Evolutionary conservation across 2,797 vertebrate species (phyloP).

Genomic region (Phrynocephalus guinanensis): DNA sequence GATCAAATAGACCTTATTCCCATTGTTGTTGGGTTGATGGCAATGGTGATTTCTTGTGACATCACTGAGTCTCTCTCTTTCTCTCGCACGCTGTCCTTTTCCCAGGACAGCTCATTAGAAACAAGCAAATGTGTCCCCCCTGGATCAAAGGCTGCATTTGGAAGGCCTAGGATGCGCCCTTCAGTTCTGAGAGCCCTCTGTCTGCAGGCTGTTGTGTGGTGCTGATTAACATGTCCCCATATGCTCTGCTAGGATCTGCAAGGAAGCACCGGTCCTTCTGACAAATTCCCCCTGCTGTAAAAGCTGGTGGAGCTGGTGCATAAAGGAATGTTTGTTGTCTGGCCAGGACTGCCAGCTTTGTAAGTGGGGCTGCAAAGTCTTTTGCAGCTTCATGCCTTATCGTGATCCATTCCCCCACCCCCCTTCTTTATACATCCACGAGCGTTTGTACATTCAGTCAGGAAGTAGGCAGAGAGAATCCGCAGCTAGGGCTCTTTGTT

Average conservation of each 20-base stretch:
- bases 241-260: neutral
- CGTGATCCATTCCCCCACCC: fast-evolving
- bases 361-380: neutral
- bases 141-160: constrained; percentile 1
- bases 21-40: neutral
- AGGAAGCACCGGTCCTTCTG: neutral
- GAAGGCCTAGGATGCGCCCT: neutral
- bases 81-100: constrained; percentile 20
- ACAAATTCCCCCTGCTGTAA: neutral
- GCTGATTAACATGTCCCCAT: constrained; percentile 12
- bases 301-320: neutral
- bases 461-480: neutral
- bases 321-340: constrained; percentile 13
- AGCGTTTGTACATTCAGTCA: neutral
- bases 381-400: constrained; percentile 5
- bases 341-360: neutral
- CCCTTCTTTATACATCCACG: constrained; percentile 17
- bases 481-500: neutral
- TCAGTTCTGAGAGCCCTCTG: neutral
- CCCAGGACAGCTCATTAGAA: constrained; percentile 34
- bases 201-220: neutral
- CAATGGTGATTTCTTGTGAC: neutral
- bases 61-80: neutral
- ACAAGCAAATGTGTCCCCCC: constrained; percentile 4
- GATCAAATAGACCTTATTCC: neutral